Percentiles rank a stretch among this genome's conserved stretches.
phyloP scores from a whole-genome alignment of 2,888 invertebrate genomes.

The Actias luna region DNA sequence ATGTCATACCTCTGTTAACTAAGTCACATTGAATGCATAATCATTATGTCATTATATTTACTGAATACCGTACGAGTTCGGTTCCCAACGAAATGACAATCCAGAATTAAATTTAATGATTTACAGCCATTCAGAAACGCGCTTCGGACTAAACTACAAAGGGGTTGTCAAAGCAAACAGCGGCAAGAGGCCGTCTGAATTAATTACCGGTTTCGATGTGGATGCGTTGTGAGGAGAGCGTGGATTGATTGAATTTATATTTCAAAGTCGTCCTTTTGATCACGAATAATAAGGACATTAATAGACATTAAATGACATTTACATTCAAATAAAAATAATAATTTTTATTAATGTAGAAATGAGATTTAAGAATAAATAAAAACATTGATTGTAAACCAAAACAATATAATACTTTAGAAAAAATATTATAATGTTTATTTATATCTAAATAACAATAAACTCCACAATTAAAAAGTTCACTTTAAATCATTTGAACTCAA shows the following conservation, averaged over 20 bases:
- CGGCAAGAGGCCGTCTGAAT: constrained; percentile 50
- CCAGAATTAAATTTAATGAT: constrained; percentile 61
- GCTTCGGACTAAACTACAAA: constrained; percentile 47
- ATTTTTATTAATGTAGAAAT: not conserved
- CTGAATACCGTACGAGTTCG: constrained; percentile 35
- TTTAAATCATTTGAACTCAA: constrained; percentile 14
- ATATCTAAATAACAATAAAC: constrained; percentile 12
- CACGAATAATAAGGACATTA: not conserved
- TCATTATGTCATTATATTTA: constrained; percentile 35
- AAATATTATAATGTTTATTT: constrained; percentile 8
- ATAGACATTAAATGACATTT: not conserved
- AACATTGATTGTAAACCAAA: not conserved
- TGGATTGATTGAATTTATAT: not conserved
- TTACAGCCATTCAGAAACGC: constrained; percentile 38
- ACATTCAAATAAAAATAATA: too few relatives aligned
- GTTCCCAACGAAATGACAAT: constrained; percentile 43
- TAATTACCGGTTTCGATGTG: constrained; percentile 52
- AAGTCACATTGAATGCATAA: constrained; percentile 9
- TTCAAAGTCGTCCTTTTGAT: not conserved
- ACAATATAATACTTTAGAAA: not conserved
- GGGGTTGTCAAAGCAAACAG: constrained; percentile 57
- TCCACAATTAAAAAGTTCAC: constrained; percentile 19
- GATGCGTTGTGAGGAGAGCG: constrained; percentile 25
- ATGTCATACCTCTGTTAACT: not conserved
- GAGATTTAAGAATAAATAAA: not conserved